Conservation (phyloP, 2,113 vertebrate genomes). For the Chlamydotis undulata region DNA sequence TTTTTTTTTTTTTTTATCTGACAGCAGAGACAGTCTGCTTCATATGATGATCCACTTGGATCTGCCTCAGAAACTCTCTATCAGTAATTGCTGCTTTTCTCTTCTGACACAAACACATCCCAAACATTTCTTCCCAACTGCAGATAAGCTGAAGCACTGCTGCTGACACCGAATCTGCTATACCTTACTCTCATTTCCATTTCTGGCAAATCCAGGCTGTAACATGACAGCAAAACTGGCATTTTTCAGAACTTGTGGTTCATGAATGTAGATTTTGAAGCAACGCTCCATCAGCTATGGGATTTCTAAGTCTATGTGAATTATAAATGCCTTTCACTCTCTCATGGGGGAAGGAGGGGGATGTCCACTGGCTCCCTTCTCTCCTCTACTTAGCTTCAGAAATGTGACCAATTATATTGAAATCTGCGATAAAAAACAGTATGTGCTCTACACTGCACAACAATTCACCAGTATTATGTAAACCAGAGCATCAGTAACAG, state of each 20-base stretch:
- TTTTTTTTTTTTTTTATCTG: neutral
- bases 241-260: neutral
- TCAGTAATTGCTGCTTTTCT: neutral
- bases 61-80: neutral
- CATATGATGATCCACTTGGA: neutral
- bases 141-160: neutral
- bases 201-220: conserved; percentile 5
- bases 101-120: neutral
- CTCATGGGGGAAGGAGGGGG: too few species aligned
- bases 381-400: neutral
- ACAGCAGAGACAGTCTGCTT: neutral
- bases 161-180: neutral
- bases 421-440: neutral
- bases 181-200: neutral
- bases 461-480: neutral
- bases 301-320: neutral
- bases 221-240: neutral
- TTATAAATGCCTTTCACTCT: neutral
- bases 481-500: neutral
- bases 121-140: neutral
- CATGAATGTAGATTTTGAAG: neutral
- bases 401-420: neutral
- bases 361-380: neutral
- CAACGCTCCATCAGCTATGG: neutral
- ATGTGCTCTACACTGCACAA: neutral